phyloP scores from a whole-genome alignment of 2,888 invertebrate species.

The Orthosia cruda region DNA sequence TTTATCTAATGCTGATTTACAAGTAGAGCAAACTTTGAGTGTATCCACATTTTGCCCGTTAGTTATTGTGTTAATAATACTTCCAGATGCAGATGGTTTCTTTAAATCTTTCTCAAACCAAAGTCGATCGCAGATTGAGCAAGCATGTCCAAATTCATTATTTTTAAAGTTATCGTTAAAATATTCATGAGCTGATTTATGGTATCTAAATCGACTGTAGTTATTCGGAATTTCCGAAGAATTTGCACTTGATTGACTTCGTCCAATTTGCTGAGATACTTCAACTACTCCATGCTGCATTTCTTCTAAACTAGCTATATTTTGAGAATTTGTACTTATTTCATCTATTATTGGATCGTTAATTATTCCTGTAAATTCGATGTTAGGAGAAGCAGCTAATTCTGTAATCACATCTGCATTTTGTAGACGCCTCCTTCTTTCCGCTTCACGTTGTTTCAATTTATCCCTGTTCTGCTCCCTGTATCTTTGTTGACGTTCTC shows the following conservation, averaged over 20 bases:
- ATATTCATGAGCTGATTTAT: background rate
- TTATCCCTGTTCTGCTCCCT: too few relatives aligned
- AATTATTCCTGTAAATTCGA: too few relatives aligned
- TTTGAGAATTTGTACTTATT: constrained; percentile 3
- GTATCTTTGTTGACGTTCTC: too few relatives aligned
- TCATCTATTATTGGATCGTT: too few relatives aligned
- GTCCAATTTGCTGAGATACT: background rate
- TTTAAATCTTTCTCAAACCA: background rate
- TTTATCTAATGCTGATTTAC: background rate
- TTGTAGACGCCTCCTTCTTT: too few relatives aligned
- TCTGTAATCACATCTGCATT: too few relatives aligned
- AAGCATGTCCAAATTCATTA: background rate
- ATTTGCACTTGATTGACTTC: constrained; percentile 1
- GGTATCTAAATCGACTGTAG: background rate
- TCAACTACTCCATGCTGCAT: constrained; percentile 1
- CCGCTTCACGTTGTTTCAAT: too few relatives aligned
- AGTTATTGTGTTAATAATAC: background rate
- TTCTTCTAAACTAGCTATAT: constrained; percentile 1
- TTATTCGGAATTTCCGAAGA: background rate
- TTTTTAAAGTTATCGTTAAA: constrained; percentile 1
- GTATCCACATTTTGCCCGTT: too few relatives aligned
- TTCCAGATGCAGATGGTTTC: background rate
- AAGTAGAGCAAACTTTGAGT: background rate
- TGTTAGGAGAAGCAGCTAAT: too few relatives aligned
- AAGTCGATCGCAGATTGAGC: background rate